phyloP scores from a whole-genome alignment of 2,797 vertebrate genomes.

The Garrulus glandarius region DNA sequence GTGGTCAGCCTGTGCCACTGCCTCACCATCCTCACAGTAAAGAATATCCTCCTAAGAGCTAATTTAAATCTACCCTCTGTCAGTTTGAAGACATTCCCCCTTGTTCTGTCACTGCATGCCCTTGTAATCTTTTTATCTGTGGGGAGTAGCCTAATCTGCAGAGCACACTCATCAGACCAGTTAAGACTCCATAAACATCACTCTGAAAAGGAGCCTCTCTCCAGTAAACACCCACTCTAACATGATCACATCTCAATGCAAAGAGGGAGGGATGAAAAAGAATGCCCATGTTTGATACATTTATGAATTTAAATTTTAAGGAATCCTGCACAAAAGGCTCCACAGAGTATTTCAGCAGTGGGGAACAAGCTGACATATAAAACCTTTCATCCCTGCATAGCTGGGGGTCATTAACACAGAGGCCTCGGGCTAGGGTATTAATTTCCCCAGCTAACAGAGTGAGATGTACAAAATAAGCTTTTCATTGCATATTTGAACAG shows the following conservation, averaged over 20 bases:
- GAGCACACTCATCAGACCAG: background rate
- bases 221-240: conserved; percentile 28
- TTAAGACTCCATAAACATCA: background rate
- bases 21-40: background rate
- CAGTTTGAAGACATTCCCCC: background rate
- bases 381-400: conserved; percentile 5
- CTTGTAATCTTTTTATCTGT: background rate
- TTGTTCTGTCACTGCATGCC: background rate
- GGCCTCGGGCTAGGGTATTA: background rate
- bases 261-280: background rate
- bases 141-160: background rate
- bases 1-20: background rate
- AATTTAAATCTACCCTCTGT: background rate
- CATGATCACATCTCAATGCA: background rate
- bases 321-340: background rate
- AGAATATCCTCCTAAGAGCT: background rate
- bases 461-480: background rate
- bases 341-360: conserved; percentile 7
- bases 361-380: background rate
- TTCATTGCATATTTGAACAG: background rate
- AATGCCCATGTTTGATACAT: background rate
- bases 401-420: conserved; percentile 28
- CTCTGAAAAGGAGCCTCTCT: background rate
- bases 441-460: conserved; percentile 13
- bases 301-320: background rate